Percentiles rank a stretch among this genome's conserved stretches.
These are phyloP conservation scores for Sylvia atricapilla DNA, from an alignment of 2,113 vertebrate species.

Conservation along the genomic window DNA sequence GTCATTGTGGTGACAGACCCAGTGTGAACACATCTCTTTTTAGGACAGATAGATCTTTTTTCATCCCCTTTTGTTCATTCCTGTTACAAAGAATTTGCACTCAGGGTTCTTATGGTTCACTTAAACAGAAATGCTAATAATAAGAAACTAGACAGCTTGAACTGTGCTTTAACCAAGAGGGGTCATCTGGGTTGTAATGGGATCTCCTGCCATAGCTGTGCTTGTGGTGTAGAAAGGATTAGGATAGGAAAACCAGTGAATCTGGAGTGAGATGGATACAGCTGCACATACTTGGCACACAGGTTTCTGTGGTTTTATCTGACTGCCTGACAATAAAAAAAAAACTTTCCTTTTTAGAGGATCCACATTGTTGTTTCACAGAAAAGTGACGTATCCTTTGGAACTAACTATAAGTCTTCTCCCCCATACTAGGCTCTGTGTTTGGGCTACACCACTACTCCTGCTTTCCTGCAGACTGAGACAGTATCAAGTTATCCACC, in stretches of 20 bases:
- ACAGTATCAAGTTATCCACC: conserved; percentile 63
- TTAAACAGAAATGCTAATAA: background rate
- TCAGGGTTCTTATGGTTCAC: background rate
- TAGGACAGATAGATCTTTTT: background rate
- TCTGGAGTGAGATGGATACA: background rate
- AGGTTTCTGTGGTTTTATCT: conserved; percentile 3
- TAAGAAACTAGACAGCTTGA: background rate
- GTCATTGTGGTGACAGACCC: background rate
- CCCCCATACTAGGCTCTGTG: background rate
- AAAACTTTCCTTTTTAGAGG: conserved; percentile 47
- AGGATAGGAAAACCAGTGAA: background rate
- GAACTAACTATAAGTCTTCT: background rate
- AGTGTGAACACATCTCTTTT: background rate
- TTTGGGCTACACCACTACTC: background rate
- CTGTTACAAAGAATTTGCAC: background rate
- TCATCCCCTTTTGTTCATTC: background rate
- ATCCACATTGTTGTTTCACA: conserved; percentile 17
- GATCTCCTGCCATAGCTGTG: background rate
- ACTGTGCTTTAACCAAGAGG: background rate
- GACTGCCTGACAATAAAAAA: conserved; percentile 39
- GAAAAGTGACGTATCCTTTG: conserved; percentile 28
- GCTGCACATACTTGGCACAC: conserved; percentile 23
- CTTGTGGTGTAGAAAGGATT: background rate
- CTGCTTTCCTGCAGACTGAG: background rate
- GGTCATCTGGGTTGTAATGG: background rate